Evolutionary conservation across 1,140 invertebrate species (phyloP).

Genomic region (Armadillidium nasatum): DNA sequence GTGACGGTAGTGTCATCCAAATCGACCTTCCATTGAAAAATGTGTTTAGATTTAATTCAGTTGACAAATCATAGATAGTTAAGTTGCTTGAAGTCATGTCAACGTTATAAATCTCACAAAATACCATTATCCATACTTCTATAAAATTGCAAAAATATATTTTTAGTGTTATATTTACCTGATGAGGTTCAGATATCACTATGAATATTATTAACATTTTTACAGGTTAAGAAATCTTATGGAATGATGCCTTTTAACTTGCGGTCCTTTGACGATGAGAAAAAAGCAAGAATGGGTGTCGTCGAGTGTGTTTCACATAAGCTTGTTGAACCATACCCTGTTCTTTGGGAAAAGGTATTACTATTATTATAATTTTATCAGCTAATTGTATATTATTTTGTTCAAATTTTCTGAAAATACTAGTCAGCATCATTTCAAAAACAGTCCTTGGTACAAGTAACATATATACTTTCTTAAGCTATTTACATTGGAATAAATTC

Average conservation of each 20-base stretch:
- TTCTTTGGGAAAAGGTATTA: conserved; percentile 63
- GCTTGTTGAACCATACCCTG: conserved; percentile 94
- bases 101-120: too few relatives aligned
- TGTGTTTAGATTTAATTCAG: too few relatives aligned
- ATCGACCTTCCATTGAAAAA: too few relatives aligned
- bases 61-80: too few relatives aligned
- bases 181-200: too few relatives aligned
- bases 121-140: too few relatives aligned
- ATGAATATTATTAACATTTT: too few relatives aligned
- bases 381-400: not conserved
- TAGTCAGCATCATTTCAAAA: not conserved
- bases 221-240: conserved; percentile 75
- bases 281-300: conserved; percentile 94
- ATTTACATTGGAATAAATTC: too few relatives aligned
- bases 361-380: conserved; percentile 31
- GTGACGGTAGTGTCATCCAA: too few relatives aligned
- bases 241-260: conserved; percentile 77
- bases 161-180: too few relatives aligned
- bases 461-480: not conserved
- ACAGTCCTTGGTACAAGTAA: not conserved
- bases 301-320: conserved; percentile 97
- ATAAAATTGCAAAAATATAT: too few relatives aligned
- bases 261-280: conserved; percentile 85
- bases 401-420: not conserved
- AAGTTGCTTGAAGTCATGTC: too few relatives aligned